Evolutionary conservation across 2,797 vertebrate genomes (phyloP), one percentile per base, ranked within the genome.

Genomic region (Esox masquinongy): DNA sequence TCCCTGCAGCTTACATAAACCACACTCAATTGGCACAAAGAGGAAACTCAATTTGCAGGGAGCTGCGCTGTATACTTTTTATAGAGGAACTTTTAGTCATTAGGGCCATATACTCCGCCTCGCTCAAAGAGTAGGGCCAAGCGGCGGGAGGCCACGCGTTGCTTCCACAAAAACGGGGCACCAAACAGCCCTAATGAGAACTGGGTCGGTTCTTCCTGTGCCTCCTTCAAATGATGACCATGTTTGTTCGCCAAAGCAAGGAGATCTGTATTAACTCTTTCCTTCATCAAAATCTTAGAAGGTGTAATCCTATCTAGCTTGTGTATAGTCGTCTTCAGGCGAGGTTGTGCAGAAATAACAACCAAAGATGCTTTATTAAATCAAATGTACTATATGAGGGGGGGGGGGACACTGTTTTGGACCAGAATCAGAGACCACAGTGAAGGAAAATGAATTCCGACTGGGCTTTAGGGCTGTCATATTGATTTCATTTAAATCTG

Each of bases 31-130:
- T 93, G 94, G 93, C 94, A 94, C 93, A 92, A 93, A 94, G 92
- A 95, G 93, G 93, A 95, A 95, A 94, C 93, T 94, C 93, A 95
- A 95, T 94, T 95, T 95, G 93, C 93, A 95, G 93, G 91, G 93
- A 94, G 91, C 92, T 92, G 89, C 64, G 85, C 89, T 90, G 91
- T 92, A 92, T 93, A 94, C 90, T 91, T 95, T 95, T 95, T 95
- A 95, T 94, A 92, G 93, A 93, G 93, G 92, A 93, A 94, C 93
- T 93, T 93, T 93, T 91, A 93, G 92, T 95, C 94, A 95, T 95
- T 94, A 95, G 92, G 82, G 90, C 90, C 90, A 91, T 90, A 92
- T 90, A 90, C 87, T 90, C 83, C 82, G 89, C 89, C 88, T 87
- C 74, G 73, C 86, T 93, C 88, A 91, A 92, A 91, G 89, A 90